A percentile compares a stretch with the other conserved stretches of the same genome.
phyloP scores from a whole-genome alignment of 2,113 vertebrate species.

The Fulica atra region DNA sequence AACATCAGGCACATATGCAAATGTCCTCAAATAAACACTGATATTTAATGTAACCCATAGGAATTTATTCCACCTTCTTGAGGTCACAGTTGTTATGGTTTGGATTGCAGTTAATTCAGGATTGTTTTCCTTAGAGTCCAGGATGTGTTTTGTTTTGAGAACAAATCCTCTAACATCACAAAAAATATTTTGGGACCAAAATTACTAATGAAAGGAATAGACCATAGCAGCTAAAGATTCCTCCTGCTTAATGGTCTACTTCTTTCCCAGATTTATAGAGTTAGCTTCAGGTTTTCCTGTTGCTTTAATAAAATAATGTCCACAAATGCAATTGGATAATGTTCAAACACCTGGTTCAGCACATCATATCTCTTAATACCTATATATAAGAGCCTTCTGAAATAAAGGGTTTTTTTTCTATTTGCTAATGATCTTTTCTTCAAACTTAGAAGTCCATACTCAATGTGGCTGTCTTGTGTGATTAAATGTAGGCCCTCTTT shows the following conservation, averaged over 20 bases:
- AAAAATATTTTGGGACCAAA: neutral
- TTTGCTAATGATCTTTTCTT: neutral
- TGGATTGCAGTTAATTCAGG: neutral
- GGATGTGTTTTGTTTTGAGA: neutral
- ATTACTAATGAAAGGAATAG: neutral
- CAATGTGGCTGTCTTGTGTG: accelerated
- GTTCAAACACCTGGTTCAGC: neutral
- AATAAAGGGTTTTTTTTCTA: neutral
- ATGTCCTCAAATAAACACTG: neutral
- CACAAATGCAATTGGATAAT: neutral
- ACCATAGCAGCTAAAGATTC: neutral
- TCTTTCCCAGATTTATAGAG: neutral
- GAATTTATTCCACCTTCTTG: neutral
- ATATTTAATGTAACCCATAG: neutral
- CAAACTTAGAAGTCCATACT: neutral
- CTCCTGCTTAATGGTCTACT: neutral
- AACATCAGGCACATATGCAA: neutral
- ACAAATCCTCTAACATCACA: neutral
- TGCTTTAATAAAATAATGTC: neutral
- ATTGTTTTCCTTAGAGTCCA: neutral
- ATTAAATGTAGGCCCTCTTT: neutral
- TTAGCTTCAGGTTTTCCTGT: neutral
- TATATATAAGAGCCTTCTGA: neutral
- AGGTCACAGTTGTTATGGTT: neutral
- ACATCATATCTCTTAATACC: neutral